A percentile compares a stretch with the other conserved stretches of the same genome.
phyloP scores from a whole-genome alignment of 2,797 vertebrate species.

The Bufotes viridis region DNA sequence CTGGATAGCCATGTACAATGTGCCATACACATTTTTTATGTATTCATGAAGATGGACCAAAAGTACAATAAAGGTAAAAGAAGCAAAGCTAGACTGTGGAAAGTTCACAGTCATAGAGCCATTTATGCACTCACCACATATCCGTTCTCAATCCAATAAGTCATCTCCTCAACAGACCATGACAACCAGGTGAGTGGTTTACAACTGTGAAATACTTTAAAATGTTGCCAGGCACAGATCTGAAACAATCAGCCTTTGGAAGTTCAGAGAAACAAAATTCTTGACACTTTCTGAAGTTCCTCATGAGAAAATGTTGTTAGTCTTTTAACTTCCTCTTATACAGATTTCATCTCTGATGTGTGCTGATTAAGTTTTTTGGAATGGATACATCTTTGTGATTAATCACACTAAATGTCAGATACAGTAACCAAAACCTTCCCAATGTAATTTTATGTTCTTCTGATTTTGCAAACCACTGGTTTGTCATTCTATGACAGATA shows the following conservation, averaged over 20 bases:
- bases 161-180: conserved; percentile 6
- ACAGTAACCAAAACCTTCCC: conserved; percentile 27
- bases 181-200: conserved; percentile 1
- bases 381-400: conserved; percentile 28
- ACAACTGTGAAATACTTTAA: background rate
- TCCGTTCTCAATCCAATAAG: background rate
- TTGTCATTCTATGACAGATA: conserved; percentile 49
- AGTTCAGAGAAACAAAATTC: background rate
- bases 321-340: conserved; percentile 1
- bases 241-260: background rate
- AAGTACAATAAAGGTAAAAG: background rate
- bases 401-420: conserved; percentile 33
- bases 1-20: background rate
- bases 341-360: conserved; percentile 25
- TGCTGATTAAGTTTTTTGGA: conserved; percentile 32
- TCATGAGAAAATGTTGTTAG: background rate
- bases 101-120: background rate
- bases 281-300: background rate
- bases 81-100: background rate
- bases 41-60: background rate
- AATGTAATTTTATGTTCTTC: conserved; percentile 33
- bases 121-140: conserved; percentile 7
- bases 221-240: conserved; percentile 11
- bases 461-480: conserved; percentile 41
- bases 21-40: background rate